Evolutionary conservation across 2,797 vertebrate genomes (phyloP).

Genomic region (Argyrosomus regius): DNA sequence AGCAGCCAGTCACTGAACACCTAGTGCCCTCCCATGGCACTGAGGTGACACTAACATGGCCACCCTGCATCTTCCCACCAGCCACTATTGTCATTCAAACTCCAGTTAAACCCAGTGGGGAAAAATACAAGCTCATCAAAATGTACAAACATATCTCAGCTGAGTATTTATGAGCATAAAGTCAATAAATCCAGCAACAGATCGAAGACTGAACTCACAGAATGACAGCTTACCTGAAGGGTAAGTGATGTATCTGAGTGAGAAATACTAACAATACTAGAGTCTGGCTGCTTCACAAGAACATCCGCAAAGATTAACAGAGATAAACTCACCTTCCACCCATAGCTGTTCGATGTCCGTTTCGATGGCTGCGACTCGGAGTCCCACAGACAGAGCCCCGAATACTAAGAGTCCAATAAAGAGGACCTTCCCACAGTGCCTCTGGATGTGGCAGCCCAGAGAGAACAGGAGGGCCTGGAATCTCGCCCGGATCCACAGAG

Average conservation of each 20-base stretch:
- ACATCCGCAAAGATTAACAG: not conserved
- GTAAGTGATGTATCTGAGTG: not conserved
- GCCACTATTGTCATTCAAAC: constrained; percentile 55
- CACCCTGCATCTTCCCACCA: constrained; percentile 44
- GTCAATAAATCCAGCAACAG: not conserved
- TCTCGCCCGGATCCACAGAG: constrained; percentile 94
- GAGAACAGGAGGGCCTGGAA: constrained; percentile 97
- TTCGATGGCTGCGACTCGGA: constrained; percentile 95
- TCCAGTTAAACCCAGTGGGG: constrained; percentile 4
- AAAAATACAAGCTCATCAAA: constrained; percentile 1
- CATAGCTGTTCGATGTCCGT: constrained; percentile 98
- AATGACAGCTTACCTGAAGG: not conserved
- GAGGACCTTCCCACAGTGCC: constrained; percentile 97
- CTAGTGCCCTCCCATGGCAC: constrained; percentile 63
- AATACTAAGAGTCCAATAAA: constrained; percentile 97
- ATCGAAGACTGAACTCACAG: not conserved
- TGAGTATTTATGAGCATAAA: not conserved
- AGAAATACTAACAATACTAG: not conserved
- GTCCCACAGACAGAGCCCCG: constrained; percentile 95
- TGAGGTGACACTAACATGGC: constrained; percentile 60
- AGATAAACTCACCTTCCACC: constrained; percentile 94
- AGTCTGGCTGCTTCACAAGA: constrained; percentile 13
- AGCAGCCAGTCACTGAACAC: constrained; percentile 58
- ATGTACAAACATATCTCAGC: not conserved
- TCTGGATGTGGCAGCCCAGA: constrained; percentile 97